These are phyloP conservation scores for Pissodes strobi DNA, from an alignment of 1,140 invertebrate species.

Conservation along the genomic window DNA sequence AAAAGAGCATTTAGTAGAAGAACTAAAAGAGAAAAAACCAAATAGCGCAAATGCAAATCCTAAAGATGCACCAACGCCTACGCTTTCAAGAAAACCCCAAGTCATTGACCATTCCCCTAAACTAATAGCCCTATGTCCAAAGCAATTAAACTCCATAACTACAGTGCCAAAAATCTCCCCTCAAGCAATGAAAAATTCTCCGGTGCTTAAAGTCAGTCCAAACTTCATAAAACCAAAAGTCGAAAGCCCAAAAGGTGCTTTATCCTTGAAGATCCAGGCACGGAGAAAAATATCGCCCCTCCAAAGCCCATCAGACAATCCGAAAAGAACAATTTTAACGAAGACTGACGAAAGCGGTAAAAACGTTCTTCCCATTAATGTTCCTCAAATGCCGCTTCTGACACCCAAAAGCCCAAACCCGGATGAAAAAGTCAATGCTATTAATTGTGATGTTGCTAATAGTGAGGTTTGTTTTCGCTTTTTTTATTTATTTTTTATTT, in stretches of 20 bases:
- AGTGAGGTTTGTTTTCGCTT: constrained; percentile 46
- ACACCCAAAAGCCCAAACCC: constrained; percentile 6
- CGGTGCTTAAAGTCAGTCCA: constrained; percentile 44
- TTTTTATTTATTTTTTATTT: constrained; percentile 35
- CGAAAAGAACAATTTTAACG: constrained; percentile 1
- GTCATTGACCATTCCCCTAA: constrained; percentile 30
- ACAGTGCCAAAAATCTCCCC: constrained; percentile 29
- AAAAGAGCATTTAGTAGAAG: too few relatives aligned
- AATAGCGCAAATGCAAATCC: background rate
- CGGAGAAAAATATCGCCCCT: constrained; percentile 45
- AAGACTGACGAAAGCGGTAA: constrained; percentile 22
- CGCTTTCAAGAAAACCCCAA: constrained; percentile 9
- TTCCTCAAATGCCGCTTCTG: constrained; percentile 49
- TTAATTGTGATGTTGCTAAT: constrained; percentile 32
- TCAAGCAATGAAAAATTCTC: constrained; percentile 45
- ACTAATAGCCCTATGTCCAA: constrained; percentile 37
- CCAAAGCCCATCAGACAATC: constrained; percentile 30
- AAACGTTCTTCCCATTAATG: constrained; percentile 26
- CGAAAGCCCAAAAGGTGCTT: constrained; percentile 51
- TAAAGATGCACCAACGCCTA: background rate
- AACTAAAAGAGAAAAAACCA: too few relatives aligned
- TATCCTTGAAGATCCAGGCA: constrained; percentile 51
- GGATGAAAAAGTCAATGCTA: background rate
- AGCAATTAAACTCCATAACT: constrained; percentile 4
- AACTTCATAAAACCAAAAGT: constrained; percentile 48